Evolutionary conservation across 1,140 invertebrate species (phyloP).

Genomic region (Lepidurus packardi): DNA sequence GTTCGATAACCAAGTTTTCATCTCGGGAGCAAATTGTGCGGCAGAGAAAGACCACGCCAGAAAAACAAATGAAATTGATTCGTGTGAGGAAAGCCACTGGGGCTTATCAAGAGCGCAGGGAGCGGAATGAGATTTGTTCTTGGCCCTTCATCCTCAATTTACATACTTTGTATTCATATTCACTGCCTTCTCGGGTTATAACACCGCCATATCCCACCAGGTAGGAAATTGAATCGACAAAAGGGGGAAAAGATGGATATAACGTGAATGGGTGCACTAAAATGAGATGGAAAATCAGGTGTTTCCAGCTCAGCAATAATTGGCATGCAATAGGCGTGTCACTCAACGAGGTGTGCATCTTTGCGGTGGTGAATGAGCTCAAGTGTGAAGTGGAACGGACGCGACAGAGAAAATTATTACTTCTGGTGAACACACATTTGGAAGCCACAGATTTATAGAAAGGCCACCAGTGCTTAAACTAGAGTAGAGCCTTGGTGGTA

Average conservation of each 20-base stretch:
- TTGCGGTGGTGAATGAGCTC: neutral
- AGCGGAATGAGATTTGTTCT: conserved; percentile 1
- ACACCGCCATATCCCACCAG: neutral
- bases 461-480: too few relatives aligned
- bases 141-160: neutral
- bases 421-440: neutral
- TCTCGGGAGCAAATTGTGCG: neutral
- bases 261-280: neutral
- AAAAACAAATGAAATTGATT: neutral
- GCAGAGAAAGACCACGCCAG: neutral
- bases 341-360: neutral
- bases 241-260: neutral
- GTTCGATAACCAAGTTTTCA: neutral
- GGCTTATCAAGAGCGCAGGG: neutral
- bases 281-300: neutral
- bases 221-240: neutral
- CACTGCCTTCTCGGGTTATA: too few relatives aligned
- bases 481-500: too few relatives aligned
- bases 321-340: neutral
- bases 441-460: too few relatives aligned
- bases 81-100: neutral
- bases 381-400: neutral
- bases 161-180: neutral
- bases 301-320: neutral
- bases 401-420: neutral